Conservation (phyloP, 2,888 invertebrate genomes). For the Limnephilus rhombicus region DNA sequence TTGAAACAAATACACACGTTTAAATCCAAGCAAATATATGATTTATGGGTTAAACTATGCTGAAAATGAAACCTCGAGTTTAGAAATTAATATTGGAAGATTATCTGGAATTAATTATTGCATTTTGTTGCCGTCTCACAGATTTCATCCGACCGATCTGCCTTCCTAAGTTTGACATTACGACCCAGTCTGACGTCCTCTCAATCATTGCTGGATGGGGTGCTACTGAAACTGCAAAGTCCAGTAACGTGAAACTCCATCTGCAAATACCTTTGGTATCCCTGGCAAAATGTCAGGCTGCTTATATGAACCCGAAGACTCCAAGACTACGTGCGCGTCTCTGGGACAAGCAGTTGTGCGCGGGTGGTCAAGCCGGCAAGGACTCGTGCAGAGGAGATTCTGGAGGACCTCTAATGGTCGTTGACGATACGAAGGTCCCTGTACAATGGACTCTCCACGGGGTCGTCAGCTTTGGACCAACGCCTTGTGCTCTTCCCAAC, state of each 20-base stretch:
- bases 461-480: no score
- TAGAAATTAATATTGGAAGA: no score
- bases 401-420: conserved; percentile 78
- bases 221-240: conserved; percentile 71
- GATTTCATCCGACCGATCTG: no score
- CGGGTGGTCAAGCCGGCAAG: conserved; percentile 74
- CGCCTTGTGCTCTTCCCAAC: no score
- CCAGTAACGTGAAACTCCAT: conserved; percentile 69
- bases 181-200: no score
- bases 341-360: conserved; percentile 73
- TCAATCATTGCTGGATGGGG: conserved; percentile 75
- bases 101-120: not conserved
- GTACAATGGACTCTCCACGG: conserved; percentile 30
- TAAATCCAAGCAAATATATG: no score
- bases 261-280: conserved; percentile 68
- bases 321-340: conserved; percentile 67
- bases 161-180: no score
- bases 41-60: no score
- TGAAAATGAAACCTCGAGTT: no score
- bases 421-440: conserved; percentile 68
- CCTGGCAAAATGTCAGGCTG: conserved; percentile 38
- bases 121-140: no score
- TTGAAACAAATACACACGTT: no score
- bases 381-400: conserved; percentile 80
- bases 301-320: conserved; percentile 19